These are phyloP conservation scores for Cheilosia variabilis DNA, from an alignment of 2,888 invertebrate genomes.

Conservation along the genomic window DNA sequence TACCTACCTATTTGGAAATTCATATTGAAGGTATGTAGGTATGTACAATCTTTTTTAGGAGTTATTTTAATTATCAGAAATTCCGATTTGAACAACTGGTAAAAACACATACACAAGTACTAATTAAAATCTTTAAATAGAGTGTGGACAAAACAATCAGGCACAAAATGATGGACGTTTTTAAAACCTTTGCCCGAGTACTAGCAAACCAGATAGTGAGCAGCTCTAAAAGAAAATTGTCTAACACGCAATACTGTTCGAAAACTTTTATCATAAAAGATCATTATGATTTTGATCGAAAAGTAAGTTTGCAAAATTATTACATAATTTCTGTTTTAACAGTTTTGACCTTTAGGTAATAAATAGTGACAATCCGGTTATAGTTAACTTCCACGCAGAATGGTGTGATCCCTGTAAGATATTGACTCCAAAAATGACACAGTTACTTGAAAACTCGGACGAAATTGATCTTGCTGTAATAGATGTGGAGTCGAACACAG, in stretches of 20 bases:
- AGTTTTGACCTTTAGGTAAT: conserved; percentile 85
- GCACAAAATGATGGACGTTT: conserved; percentile 2
- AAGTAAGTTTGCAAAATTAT: conserved; percentile 84
- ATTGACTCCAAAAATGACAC: conserved; percentile 91
- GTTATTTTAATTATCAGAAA: no score
- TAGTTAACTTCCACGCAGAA: conserved; percentile 95
- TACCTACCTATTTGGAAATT: no score
- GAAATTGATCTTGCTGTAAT: conserved; percentile 92
- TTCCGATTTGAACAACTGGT: neutral
- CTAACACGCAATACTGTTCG: conserved; percentile 78
- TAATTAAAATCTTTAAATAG: neutral
- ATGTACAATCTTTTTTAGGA: no score
- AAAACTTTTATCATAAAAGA: conserved; percentile 86
- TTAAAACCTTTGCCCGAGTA: conserved; percentile 10
- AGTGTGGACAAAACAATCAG: neutral
- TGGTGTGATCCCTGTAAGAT: conserved; percentile 96
- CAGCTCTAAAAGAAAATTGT: conserved; percentile 79
- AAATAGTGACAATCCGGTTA: conserved; percentile 93
- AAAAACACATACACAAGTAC: no score
- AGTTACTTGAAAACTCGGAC: conserved; percentile 89
- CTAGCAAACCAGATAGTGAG: conserved; percentile 69
- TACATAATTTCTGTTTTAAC: conserved; percentile 2
- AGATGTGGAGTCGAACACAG: conserved; percentile 92
- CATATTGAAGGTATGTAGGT: no score
- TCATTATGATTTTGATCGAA: conserved; percentile 90